Percentiles rank a stretch among this genome's conserved stretches.
phyloP scores from a whole-genome alignment of 2,797 vertebrate species.

The Corythornis leucogaster region DNA sequence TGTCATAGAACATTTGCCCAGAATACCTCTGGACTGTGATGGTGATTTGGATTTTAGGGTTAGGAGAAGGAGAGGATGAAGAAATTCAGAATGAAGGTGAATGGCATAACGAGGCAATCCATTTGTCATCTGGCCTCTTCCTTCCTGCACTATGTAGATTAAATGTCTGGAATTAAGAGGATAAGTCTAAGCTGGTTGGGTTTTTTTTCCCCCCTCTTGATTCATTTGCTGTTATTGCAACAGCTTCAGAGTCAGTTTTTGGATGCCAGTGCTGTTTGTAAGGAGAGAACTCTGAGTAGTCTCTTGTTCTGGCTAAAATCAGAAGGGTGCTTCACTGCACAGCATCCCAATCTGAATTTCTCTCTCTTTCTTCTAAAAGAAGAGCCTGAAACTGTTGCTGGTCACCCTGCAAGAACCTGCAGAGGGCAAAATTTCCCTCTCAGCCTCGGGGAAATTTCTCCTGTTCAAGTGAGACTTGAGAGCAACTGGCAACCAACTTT shows the following conservation, averaged over 20 bases:
- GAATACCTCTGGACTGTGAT: constrained; percentile 46
- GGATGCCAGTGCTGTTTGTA: background rate
- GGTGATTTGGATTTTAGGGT: constrained; percentile 24
- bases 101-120: background rate
- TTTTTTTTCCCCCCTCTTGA: background rate
- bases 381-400: background rate
- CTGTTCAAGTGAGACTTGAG: rapidly evolving
- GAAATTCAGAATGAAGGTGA: background rate
- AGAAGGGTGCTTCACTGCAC: background rate
- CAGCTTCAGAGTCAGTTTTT: background rate
- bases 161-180: background rate
- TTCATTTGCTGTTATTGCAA: background rate
- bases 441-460: background rate
- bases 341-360: background rate
- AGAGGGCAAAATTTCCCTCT: background rate
- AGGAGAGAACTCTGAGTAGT: background rate
- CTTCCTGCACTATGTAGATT: constrained; percentile 14
- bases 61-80: constrained; percentile 6
- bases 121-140: background rate
- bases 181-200: background rate
- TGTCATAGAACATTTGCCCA: background rate
- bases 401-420: background rate
- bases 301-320: background rate
- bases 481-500: background rate
- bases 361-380: background rate